Evolutionary conservation across 2,797 vertebrate species (phyloP), one percentile per base, ranked within the genome.

Genomic region (Tadarida brasiliensis): DNA sequence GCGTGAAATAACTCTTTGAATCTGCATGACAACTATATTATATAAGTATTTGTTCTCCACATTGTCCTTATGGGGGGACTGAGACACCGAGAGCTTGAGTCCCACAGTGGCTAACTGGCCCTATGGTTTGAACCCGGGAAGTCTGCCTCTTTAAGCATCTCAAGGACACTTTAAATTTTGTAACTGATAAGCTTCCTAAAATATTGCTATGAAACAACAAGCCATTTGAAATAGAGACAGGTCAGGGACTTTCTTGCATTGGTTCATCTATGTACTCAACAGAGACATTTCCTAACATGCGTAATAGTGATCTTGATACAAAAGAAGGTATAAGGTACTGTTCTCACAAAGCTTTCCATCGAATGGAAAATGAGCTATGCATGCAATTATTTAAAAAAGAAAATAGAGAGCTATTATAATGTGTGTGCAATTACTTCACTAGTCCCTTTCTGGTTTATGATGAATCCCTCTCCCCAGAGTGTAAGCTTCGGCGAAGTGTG

Each of bases 371-470:
- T 28, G 12, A 96, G 11, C 16, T 44, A 65, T 30, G 2, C 8
- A 59, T 20, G 76, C 47, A 39, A 10, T 44, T 84, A 30, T 71
- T 39, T 73, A 17, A n/a, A 35, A 91, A 85, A 68, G n/a, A 57
- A 95, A 86, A 81, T 17, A 87, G 16, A 84, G 17, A 74, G 30
- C 51, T 83, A 33, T 51, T 91, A 57, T 39, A 74, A 57, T 9
- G 11, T 24, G 24, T 7, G 10, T 57, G 28, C 9, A n/a, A 57
- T 65, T 71, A 54, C 63, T 63, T 84, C 35, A 2, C 19, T 76
- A 86, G 11, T 63, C 28, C 26, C 15, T 80, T 82, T 94, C 49
- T 96, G 44, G 4, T 87, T 91, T 84, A 57, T 78, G 74, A 44
- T n/a, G 44, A 61, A 16, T 39, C 3, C 9, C 26, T 24, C 44